Percentiles rank a stretch among this genome's conserved stretches.
Conservation (phyloP, 2,888 invertebrate species). For the Drosophila neonasuta region DNA sequence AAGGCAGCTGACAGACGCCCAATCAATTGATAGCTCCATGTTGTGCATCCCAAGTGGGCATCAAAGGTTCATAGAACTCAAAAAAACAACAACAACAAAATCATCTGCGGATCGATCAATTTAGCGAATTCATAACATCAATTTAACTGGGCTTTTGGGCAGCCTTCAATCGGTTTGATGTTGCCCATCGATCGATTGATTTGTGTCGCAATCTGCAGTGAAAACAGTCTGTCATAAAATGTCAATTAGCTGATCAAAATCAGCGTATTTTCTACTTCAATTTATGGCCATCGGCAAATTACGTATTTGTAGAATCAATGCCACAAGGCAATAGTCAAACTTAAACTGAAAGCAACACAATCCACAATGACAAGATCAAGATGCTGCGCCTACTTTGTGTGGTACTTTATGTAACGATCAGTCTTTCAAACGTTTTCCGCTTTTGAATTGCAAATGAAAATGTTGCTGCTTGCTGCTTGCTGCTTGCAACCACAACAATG, state of each 20-base stretch:
- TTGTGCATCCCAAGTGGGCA: conserved; percentile 61
- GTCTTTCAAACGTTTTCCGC: conserved; percentile 48
- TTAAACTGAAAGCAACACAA: conserved; percentile 17
- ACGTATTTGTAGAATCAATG: conserved; percentile 23
- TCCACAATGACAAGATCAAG: conserved; percentile 51
- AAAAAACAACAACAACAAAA: neutral
- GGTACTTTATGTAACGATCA: conserved; percentile 72
- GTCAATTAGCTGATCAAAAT: conserved; percentile 74
- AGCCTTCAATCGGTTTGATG: conserved; percentile 24
- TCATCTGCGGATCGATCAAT: conserved; percentile 29
- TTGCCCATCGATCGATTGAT: conserved; percentile 34
- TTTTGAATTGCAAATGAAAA: conserved; percentile 66
- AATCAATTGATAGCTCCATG: conserved; percentile 55
- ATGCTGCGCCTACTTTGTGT: conserved; percentile 58
- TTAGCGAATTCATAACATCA: conserved; percentile 15
- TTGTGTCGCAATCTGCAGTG: conserved; percentile 30
- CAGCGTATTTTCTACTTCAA: conserved; percentile 58
- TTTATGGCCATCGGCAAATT: conserved; percentile 66
- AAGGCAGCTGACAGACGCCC: conserved; percentile 73
- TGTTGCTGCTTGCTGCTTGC: conserved; percentile 29
- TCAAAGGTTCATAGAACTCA: conserved; percentile 5
- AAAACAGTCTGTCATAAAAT: conserved; percentile 69
- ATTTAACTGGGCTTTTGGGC: conserved; percentile 20
- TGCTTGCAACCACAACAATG: conserved; percentile 39
- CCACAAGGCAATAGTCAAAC: conserved; percentile 16